A percentile compares a stretch with the other conserved stretches of the same genome.
Conservation (phyloP, 2,113 vertebrate genomes). For the Noturus placidus region DNA sequence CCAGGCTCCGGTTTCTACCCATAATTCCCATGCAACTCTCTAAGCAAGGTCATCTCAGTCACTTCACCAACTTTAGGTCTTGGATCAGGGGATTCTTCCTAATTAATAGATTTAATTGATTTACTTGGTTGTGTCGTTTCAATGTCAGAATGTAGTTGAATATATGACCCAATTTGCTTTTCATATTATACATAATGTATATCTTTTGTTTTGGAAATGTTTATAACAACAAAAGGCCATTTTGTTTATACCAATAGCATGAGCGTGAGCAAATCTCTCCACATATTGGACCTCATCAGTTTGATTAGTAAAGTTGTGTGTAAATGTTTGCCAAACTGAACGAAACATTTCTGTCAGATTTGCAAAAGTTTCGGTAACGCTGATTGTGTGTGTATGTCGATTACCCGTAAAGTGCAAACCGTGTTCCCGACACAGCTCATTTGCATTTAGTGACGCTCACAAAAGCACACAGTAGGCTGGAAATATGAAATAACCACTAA, state of each 20-base stretch:
- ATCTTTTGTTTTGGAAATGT: neutral
- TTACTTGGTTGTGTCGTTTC: neutral
- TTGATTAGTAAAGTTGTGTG: neutral
- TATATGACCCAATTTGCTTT: conserved; percentile 4
- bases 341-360: neutral
- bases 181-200: neutral
- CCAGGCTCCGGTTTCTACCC: conserved; percentile 36
- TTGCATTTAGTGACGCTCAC: neutral
- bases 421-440: neutral
- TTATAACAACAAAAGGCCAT: neutral
- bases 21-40: conserved; percentile 26
- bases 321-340: neutral
- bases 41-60: conserved; percentile 44
- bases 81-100: neutral
- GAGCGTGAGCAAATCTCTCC: neutral
- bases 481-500: neutral
- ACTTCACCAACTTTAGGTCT: conserved; percentile 19
- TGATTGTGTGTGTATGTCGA: neutral
- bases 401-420: neutral
- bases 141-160: neutral
- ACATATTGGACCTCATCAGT: neutral
- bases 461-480: neutral
- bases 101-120: conserved; percentile 25
- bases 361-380: neutral
- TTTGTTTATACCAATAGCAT: neutral